These are phyloP conservation scores for Stratiomys singularior DNA, from an alignment of 2,888 invertebrate species.

Conservation along the genomic window DNA sequence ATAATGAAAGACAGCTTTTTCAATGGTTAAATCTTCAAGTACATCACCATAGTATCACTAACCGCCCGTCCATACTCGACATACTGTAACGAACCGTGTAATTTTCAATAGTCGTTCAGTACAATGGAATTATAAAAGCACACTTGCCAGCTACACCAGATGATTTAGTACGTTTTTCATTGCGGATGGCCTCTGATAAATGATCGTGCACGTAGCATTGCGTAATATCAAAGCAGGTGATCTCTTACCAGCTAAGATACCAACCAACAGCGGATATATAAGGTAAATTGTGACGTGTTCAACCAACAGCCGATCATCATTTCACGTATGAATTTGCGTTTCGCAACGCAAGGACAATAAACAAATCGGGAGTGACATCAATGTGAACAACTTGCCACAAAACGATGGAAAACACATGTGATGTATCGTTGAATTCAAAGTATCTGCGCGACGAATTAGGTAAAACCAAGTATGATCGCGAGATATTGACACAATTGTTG, in stretches of 20 bases:
- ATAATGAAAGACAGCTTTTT: conserved; percentile 10
- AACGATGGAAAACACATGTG: not conserved
- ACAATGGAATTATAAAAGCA: conserved; percentile 3
- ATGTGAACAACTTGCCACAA: conserved; percentile 14
- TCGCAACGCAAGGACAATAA: conserved; percentile 26
- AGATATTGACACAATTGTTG: conserved; percentile 7
- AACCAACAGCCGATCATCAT: not conserved
- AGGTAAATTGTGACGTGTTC: not conserved
- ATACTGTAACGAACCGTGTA: not conserved
- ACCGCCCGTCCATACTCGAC: not conserved
- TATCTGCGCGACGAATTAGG: conserved; percentile 11
- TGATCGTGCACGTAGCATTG: conserved; percentile 27
- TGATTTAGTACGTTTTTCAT: not conserved
- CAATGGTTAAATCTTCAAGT: conserved; percentile 24
- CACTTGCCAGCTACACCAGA: not conserved
- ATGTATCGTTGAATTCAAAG: not conserved
- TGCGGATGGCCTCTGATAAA: conserved; percentile 16
- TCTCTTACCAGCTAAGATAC: not conserved
- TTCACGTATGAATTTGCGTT: not conserved
- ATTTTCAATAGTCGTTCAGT: not conserved
- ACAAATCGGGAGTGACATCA: conserved; percentile 40
- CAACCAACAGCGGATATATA: not conserved
- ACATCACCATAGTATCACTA: conserved; percentile 19
- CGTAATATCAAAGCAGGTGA: conserved; percentile 13
- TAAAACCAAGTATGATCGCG: not conserved